A percentile compares a stretch with the other conserved stretches of the same genome.
Conservation (phyloP, 2,888 invertebrate species). For the Atrina japonica region DNA sequence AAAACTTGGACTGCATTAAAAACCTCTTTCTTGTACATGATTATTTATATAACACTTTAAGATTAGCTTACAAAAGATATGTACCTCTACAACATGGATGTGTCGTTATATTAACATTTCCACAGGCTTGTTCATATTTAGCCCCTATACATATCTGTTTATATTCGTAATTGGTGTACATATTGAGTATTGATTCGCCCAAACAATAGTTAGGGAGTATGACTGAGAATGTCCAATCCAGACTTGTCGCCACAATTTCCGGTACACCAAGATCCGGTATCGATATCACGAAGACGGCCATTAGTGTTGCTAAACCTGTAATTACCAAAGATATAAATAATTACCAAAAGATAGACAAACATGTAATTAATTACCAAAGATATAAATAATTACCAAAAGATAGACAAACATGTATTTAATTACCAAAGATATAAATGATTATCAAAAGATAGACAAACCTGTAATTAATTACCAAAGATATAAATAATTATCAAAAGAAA, state of each 20-base stretch:
- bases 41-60: too few relatives aligned
- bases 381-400: not conserved
- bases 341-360: not conserved
- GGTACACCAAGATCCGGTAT: conserved; percentile 85
- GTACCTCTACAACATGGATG: conserved; percentile 35
- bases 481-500: too few relatives aligned
- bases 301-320: conserved; percentile 87
- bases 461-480: too few relatives aligned
- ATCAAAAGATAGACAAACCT: too few relatives aligned
- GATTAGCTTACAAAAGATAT: too few relatives aligned
- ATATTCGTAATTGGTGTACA: conserved; percentile 79
- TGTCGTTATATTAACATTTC: not conserved
- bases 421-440: too few relatives aligned
- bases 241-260: conserved; percentile 82
- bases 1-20: too few relatives aligned
- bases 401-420: too few relatives aligned
- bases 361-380: not conserved
- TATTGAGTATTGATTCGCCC: conserved; percentile 80
- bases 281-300: conserved; percentile 87
- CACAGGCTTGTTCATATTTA: conserved; percentile 25
- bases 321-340: conserved; percentile 38
- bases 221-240: conserved; percentile 86
- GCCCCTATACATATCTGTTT: conserved; percentile 44
- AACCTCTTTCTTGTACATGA: too few relatives aligned
- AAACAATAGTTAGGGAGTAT: conserved; percentile 87